Percentiles rank a stretch among this genome's conserved stretches.
Conservation (phyloP, 2,888 invertebrate genomes). For the Zeuzera pyrina region DNA sequence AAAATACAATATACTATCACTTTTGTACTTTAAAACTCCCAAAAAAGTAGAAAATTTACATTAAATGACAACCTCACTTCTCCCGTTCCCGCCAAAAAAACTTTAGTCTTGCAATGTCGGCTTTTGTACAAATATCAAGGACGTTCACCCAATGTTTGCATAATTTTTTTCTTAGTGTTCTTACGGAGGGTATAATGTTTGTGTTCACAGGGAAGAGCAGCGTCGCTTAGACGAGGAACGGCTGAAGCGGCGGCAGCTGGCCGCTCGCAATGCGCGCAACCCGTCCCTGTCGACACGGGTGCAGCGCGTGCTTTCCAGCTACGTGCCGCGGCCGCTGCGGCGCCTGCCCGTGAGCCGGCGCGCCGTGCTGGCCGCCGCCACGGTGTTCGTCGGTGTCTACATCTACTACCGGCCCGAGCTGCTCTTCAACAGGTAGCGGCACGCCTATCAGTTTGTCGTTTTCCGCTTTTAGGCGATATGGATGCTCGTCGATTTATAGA, state of each 20-base stretch:
- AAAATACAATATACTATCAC: too few species aligned
- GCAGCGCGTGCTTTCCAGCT: slow-evolving; percentile 24
- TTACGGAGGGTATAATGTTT: too few species aligned
- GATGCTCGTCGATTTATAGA: too few species aligned
- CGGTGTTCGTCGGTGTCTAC: slow-evolving; percentile 72
- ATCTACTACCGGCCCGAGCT: slow-evolving; percentile 72
- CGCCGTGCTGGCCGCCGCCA: slow-evolving; percentile 67
- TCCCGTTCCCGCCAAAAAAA: too few species aligned
- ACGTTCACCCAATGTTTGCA: too few species aligned
- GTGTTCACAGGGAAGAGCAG: slow-evolving; percentile 73
- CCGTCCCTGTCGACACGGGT: slow-evolving; percentile 6
- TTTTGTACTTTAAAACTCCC: too few species aligned
- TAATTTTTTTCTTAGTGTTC: too few species aligned
- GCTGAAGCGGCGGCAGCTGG: slow-evolving; percentile 50
- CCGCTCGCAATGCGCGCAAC: too few species aligned
- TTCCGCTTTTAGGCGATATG: slow-evolving; percentile 43
- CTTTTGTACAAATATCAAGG: too few species aligned
- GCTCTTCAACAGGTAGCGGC: slow-evolving; percentile 56
- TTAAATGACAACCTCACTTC: too few species aligned
- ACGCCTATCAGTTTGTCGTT: slow-evolving; percentile 55
- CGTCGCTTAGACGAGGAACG: slow-evolving; percentile 73
- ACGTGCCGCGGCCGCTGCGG: slow-evolving; percentile 43
- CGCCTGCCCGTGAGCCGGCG: slow-evolving; percentile 54
- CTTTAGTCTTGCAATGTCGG: too few species aligned
- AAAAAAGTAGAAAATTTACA: too few species aligned